Base-by-base conservation (phyloP, 2,888 invertebrate species). In the Dione juno region DNA sequence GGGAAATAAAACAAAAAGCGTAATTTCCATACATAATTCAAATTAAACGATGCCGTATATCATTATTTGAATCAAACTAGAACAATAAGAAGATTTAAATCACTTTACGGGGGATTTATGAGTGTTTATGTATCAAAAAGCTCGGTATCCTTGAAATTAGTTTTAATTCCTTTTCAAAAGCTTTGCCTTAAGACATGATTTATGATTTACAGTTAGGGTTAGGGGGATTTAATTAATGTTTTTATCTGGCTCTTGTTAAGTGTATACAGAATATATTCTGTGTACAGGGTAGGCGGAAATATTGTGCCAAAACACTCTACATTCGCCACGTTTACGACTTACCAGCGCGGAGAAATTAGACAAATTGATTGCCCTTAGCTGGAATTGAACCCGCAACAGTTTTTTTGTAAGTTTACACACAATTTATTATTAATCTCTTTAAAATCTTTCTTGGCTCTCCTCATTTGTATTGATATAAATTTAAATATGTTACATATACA, bases 41-140 rank as follows among this genome's bases (percentile, higher is more conserved):
- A 72, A 69, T 76, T 74, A 73, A 76, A 76, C 75, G 75, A 71
- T 67, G 64, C 66, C 71, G 70, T 76, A 76, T 72, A 75, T 76
- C 66, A 76, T 69, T 41, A 58, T 64, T 14, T 50, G 63, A 64
- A 64, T 58, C 58, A 58, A 50, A 50, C 63, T 19, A 8, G 63
- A 82, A 87, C 86, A 87, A 87, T 87, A 80, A 80, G 81, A 72
- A 74, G 76, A 76, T 87, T 88, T 84, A 86, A 81, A 81, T 81
- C 81, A 83, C 78, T 84, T 85, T 77, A 75, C 77, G 77, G 69
- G 70, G 75, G 75, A 79, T 78, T 78, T 77, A 78, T 74, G 14
- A 57, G 35, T 73, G 70, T 74, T 74, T 71, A 52, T 53, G 65
- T 61, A 64, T 63, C 72, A 70, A 69, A 71, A 70, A 74, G 54